Base-by-base conservation (phyloP, 1,140 invertebrate species). In the Trachymyrmex cornetzi region DNA sequence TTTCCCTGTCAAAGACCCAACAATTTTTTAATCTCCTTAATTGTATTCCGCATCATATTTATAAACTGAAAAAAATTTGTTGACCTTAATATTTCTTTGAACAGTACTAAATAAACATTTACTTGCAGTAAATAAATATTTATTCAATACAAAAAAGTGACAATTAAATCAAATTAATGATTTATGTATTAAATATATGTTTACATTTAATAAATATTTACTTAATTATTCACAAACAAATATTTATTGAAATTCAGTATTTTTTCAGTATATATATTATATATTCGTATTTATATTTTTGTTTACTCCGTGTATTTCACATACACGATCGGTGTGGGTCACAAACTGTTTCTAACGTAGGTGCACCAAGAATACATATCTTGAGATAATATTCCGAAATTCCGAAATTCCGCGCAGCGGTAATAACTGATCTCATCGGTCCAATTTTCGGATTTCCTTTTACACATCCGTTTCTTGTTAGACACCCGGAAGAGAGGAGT, bases 361-460 rank as follows among this genome's bases (percentile, higher is more conserved):
- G 9, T 1, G 30, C 30, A 55, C 24, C 27, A 19, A 22, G 12
- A 38, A 19, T 30, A 55, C 34, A 50, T 55, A n/a, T 44, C 63
- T 59, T n/a, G 24, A 69, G 48, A 82, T 61, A 66, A 48, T 50
- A 61, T 74, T 24, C 16, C 34, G 67, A 82, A 82, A 61, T 74
- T 24, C 16, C 34, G 67, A 82, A 82, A 82, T 84, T 84, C 4
- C 38, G 38, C 9, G 79, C 55, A 48, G 22, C 55, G 53, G 67
- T 82, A 74, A 74, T 74, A 84, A 84, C 69, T 50, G 57, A 74
- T 84, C 38, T 55, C 61, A 71, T 74, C 77, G 79, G 19, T n/a
- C 74, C 85, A 89, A 89, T 89, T 89, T 89, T 81, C 85, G 87
- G 75, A 89, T 89, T 87, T 87, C 88, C 88, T 44, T 14, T 19